Percentiles rank a stretch among this genome's conserved stretches.
These are phyloP conservation scores for Sorex maritimensis DNA, from an alignment of 2,797 vertebrate genomes.

Conservation along the genomic window DNA sequence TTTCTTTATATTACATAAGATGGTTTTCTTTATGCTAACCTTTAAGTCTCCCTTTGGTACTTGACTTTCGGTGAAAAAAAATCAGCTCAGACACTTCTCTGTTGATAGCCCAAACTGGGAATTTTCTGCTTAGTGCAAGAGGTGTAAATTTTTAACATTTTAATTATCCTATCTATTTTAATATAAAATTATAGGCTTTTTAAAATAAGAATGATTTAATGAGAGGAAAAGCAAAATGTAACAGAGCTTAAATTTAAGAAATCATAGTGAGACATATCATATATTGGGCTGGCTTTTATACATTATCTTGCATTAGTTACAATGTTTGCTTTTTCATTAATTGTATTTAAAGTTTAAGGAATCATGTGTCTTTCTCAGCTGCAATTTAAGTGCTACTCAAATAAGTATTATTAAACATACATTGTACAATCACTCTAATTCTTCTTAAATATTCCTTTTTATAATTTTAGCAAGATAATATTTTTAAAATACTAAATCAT, in stretches of 20 bases:
- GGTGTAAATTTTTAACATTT: background rate
- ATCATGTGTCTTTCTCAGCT: too few species aligned
- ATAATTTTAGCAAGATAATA: too few species aligned
- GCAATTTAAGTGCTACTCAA: too few species aligned
- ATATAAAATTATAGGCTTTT: background rate
- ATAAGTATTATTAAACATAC: too few species aligned
- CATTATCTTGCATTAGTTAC: background rate
- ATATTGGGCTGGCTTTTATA: background rate
- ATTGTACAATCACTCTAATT: too few species aligned
- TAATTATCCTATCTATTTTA: background rate
- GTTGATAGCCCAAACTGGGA: background rate
- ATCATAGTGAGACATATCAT: background rate
- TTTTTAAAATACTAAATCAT: too few species aligned
- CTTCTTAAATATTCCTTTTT: too few species aligned
- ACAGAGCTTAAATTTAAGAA: background rate
- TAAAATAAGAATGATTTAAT: background rate
- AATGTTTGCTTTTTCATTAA: background rate
- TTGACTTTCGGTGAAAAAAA: background rate
- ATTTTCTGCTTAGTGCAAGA: conserved; percentile 6
- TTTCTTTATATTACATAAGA: background rate
- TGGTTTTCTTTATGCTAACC: background rate
- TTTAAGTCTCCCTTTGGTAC: background rate
- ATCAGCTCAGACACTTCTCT: background rate
- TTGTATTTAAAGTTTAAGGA: background rate
- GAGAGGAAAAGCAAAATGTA: background rate